Evolutionary conservation across 2,888 invertebrate species (phyloP).

Genomic region (Pyrrhia umbra): DNA sequence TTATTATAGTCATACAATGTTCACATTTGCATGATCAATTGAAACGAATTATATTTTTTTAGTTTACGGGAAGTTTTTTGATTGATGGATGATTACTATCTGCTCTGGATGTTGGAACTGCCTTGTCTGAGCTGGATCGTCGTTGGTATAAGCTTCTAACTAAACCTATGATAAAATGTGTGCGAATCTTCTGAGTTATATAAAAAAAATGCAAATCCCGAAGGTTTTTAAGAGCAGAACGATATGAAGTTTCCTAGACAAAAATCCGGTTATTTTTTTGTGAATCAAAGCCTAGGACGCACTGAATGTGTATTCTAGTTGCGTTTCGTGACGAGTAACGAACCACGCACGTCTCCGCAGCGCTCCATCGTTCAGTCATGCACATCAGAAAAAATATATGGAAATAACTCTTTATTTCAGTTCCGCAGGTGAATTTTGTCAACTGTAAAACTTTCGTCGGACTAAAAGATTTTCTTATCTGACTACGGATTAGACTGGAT

Average conservation of each 20-base stretch:
- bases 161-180: too few species aligned
- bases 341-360: constrained; percentile 71
- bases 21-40: constrained; percentile 1
- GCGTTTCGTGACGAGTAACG: constrained; percentile 75
- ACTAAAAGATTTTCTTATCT: neutral
- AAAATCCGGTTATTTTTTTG: constrained; percentile 28
- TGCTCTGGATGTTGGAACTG: neutral
- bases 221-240: neutral
- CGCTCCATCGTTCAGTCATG: constrained; percentile 44
- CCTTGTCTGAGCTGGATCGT: neutral
- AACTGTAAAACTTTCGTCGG: constrained; percentile 6
- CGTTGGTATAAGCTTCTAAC: neutral
- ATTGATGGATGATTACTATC: too few species aligned
- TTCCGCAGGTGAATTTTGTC: constrained; percentile 11
- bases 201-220: neutral
- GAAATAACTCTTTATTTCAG: constrained; percentile 20
- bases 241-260: constrained; percentile 12
- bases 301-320: constrained; percentile 66
- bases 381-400: constrained; percentile 41
- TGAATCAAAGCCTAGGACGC: constrained; percentile 46
- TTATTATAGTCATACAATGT: constrained; percentile 6
- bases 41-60: neutral
- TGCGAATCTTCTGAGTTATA: neutral
- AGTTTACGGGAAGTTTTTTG: too few species aligned
- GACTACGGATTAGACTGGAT: neutral